Base-by-base conservation (phyloP, 1,140 invertebrate species). In the Branchinecta lindahli region DNA sequence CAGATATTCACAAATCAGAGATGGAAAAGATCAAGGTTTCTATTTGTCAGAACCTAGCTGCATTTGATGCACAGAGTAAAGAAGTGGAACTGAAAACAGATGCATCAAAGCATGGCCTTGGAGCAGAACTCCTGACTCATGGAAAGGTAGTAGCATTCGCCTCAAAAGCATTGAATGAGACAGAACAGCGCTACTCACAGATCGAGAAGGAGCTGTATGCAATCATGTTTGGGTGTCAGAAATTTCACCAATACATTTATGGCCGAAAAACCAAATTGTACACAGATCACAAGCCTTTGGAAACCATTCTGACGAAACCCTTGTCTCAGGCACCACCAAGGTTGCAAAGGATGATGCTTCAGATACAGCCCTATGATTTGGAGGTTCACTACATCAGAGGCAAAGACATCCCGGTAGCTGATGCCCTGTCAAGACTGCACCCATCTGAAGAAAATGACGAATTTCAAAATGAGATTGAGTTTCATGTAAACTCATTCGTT, bases 381-480 rank as follows among this genome's bases (percentile, higher is more conserved):
- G 47, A n/a, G n/a, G n/a, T n/a, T n/a, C n/a, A n/a, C n/a, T n/a
- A n/a, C n/a, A n/a, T n/a, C n/a, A n/a, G n/a, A 52, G 47, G 47
- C 47, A 52, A 52, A 52, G 47, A 52, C 47, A 52, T 52, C 47
- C 47, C 47, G 47, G 47, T 52, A 52, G 47, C 47, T 52, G 47
- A 70, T 85, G 85, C 0, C 86, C 88, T 8, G 84, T 81, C n/a
- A 81, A 75, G 72, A 87, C 82, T 75, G 83, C 83, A 18, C 81
- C n/a, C n/a, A n/a, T n/a, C n/a, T n/a, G n/a, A n/a, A n/a, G n/a
- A n/a, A n/a, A n/a, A n/a, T n/a, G n/a, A n/a, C n/a, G n/a, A n/a
- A n/a, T n/a, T n/a, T n/a, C n/a, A n/a, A n/a, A n/a, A n/a, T n/a
- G n/a, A n/a, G n/a, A n/a, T n/a, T n/a, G n/a, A n/a, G n/a, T n/a